These are phyloP conservation scores for Macaria liturata DNA, from an alignment of 2,888 invertebrate species.

Conservation along the genomic window DNA sequence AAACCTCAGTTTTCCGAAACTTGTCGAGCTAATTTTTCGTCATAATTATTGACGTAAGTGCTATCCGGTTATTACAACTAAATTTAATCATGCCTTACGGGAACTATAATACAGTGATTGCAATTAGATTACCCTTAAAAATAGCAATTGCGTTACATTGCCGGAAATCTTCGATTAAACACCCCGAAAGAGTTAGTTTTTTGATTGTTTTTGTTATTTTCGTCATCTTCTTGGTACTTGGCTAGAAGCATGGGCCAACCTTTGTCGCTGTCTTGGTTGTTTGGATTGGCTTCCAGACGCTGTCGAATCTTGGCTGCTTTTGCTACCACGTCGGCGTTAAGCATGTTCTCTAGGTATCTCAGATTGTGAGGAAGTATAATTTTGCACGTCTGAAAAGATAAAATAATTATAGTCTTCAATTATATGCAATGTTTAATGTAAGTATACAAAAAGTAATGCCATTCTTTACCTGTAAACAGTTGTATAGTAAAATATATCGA, in stretches of 20 bases:
- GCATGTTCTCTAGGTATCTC: slow-evolving; percentile 73
- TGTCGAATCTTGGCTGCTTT: slow-evolving; percentile 71
- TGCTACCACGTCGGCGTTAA: slow-evolving; percentile 71
- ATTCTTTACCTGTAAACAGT: no score
- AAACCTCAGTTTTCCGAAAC: no score
- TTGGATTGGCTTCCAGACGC: slow-evolving; percentile 65
- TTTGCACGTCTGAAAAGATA: slow-evolving; percentile 57
- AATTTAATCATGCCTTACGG: no score
- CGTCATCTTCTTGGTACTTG: slow-evolving; percentile 61
- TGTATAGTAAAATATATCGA: no score
- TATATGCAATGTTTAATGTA: no score
- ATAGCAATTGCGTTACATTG: slow-evolving; percentile 13
- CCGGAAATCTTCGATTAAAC: slow-evolving; percentile 29
- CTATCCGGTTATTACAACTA: no score
- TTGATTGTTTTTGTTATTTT: slow-evolving; percentile 23
- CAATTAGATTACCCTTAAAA: no score
- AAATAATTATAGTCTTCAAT: no score
- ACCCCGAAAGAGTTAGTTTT: slow-evolving; percentile 18
- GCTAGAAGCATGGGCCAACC: slow-evolving; percentile 68
- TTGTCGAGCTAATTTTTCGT: no score
- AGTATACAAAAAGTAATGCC: no score
- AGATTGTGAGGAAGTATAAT: slow-evolving; percentile 73
- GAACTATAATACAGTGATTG: no score
- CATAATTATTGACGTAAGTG: no score
- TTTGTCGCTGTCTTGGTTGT: slow-evolving; percentile 59